Evolutionary conservation across 1,140 invertebrate species (phyloP).

Genomic region (Acromyrmex echinatior): DNA sequence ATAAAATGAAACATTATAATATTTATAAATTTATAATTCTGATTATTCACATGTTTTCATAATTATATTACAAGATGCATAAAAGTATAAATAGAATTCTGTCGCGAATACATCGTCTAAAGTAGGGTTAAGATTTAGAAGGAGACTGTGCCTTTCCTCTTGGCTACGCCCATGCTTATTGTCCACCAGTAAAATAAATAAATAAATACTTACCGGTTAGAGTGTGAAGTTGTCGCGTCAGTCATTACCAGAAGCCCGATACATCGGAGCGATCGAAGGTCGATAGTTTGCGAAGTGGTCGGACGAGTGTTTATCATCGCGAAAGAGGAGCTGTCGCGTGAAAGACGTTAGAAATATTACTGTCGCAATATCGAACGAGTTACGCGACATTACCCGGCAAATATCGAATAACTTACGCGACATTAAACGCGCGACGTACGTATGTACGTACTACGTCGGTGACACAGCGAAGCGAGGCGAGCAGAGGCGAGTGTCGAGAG

Average conservation of each 20-base stretch:
- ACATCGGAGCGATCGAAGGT: not conserved
- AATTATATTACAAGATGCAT: too few species aligned
- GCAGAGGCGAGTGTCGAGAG: not conserved
- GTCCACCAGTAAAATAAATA: not conserved
- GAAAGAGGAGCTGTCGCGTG: slow-evolving; percentile 1
- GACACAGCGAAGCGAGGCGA: not conserved
- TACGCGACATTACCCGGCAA: slow-evolving; percentile 60
- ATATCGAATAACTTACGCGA: slow-evolving; percentile 61
- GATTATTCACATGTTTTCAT: too few species aligned
- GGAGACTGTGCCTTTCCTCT: too few species aligned
- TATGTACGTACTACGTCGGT: not conserved
- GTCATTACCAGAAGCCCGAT: not conserved
- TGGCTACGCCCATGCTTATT: too few species aligned
- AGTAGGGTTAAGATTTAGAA: too few species aligned
- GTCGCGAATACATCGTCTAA: too few species aligned
- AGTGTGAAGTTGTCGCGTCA: not conserved
- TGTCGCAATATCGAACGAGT: slow-evolving; percentile 54
- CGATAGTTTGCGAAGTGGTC: slow-evolving; percentile 9
- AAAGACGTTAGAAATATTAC: slow-evolving; percentile 48
- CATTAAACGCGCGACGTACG: slow-evolving; percentile 53
- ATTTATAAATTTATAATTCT: too few species aligned
- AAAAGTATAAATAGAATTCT: too few species aligned
- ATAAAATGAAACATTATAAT: too few species aligned
- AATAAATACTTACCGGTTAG: not conserved
- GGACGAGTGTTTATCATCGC: not conserved